Percentiles rank a stretch among this genome's conserved stretches.
Evolutionary conservation across 2,113 vertebrate species (phyloP).

Genomic region (Pteropus alecto): DNA sequence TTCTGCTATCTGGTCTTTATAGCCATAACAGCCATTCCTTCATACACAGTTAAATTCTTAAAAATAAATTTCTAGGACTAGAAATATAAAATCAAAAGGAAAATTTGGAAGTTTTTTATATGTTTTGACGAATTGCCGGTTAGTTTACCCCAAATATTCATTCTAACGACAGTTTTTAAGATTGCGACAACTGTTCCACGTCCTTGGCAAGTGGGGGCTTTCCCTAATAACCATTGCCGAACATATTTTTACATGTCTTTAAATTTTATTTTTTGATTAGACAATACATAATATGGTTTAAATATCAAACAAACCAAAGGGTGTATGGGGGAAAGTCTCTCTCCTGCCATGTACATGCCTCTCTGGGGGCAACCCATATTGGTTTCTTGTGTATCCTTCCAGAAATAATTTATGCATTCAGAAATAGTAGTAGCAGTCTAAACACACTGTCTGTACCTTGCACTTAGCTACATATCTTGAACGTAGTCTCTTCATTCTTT

Average conservation of each 20-base stretch:
- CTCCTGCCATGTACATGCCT: not conserved
- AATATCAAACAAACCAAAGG: not conserved
- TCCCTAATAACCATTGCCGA: not conserved
- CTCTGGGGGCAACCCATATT: not conserved
- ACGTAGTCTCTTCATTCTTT: not conserved
- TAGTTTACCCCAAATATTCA: not conserved
- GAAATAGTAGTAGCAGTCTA: not conserved
- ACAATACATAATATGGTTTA: not conserved
- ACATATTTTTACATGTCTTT: not conserved
- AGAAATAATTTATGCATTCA: not conserved
- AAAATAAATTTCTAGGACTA: not conserved
- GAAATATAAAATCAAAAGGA: not conserved
- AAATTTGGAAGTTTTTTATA: not conserved
- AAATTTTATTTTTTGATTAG: not conserved
- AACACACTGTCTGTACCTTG: not conserved
- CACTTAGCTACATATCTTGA: not conserved
- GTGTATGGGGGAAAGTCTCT: not conserved
- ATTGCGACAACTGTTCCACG: not conserved
- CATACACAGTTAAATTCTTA: not conserved
- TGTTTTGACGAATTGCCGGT: not conserved
- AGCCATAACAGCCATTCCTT: not conserved
- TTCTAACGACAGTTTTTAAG: not conserved
- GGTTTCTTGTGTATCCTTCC: not conserved
- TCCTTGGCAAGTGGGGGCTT: not conserved
- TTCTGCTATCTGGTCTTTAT: not conserved